Evolutionary conservation across 2,888 invertebrate species (phyloP).

Genomic region (Tiphia femorata): DNA sequence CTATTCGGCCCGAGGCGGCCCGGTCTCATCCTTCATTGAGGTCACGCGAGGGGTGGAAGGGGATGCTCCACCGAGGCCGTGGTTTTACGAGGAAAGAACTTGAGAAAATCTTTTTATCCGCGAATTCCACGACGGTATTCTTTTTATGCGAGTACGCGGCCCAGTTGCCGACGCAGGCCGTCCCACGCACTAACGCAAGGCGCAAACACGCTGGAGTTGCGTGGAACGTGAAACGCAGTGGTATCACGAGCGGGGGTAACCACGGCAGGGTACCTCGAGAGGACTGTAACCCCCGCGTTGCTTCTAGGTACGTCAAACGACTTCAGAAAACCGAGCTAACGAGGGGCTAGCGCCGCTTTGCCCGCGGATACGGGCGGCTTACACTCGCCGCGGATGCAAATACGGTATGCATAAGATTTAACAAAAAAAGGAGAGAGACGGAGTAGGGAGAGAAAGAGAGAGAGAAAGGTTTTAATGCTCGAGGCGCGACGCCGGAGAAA

Average conservation of each 20-base stretch:
- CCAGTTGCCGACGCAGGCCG: neutral
- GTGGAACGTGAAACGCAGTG: neutral
- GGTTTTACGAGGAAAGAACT: too few relatives aligned
- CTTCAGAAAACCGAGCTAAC: conserved; percentile 21
- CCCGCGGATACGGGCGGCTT: conserved; percentile 20
- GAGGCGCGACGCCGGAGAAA: too few relatives aligned
- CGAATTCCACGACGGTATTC: neutral
- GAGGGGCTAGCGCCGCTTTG: conserved; percentile 16
- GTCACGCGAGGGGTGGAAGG: too few relatives aligned
- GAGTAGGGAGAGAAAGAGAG: too few relatives aligned
- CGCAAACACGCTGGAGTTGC: neutral
- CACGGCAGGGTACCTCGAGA: too few relatives aligned
- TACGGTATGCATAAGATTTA: too few relatives aligned
- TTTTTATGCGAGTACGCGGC: neutral
- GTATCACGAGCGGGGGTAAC: too few relatives aligned
- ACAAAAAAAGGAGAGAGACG: too few relatives aligned
- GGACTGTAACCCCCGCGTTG: too few relatives aligned
- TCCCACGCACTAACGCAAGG: neutral
- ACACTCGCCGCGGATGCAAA: neutral
- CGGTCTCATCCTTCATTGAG: too few relatives aligned
- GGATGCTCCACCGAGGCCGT: too few relatives aligned
- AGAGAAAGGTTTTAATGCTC: too few relatives aligned
- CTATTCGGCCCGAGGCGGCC: conserved; percentile 29
- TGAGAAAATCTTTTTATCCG: neutral
- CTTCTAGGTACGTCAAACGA: conserved; percentile 22